Percentiles rank a stretch among this genome's conserved stretches.
phyloP scores from a whole-genome alignment of 2,888 invertebrate genomes.

The Drosophila helvetica region DNA sequence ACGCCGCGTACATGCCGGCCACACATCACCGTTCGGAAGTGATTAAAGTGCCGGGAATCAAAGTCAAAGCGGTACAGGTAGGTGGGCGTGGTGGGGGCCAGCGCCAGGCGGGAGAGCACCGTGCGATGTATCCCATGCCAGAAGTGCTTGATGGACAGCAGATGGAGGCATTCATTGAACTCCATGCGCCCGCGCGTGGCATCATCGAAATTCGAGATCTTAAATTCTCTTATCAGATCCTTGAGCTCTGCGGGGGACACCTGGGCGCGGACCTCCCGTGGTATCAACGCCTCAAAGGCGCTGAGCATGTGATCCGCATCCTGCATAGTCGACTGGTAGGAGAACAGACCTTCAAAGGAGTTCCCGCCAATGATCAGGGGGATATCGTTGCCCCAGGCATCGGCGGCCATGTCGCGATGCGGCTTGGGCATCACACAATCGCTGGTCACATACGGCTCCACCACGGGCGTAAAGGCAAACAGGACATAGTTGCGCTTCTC shows the following conservation, averaged over 20 bases:
- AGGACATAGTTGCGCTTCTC: conserved; percentile 67
- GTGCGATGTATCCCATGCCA: conserved; percentile 81
- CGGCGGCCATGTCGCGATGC: conserved; percentile 63
- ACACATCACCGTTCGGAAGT: conserved; percentile 68
- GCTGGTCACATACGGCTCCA: conserved; percentile 78
- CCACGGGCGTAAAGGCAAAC: conserved; percentile 76
- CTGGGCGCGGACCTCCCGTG: conserved; percentile 61
- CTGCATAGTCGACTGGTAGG: conserved; percentile 59
- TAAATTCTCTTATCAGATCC: conserved; percentile 56
- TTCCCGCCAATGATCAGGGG: conserved; percentile 81
- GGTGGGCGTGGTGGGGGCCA: conserved; percentile 77
- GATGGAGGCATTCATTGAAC: conserved; percentile 59
- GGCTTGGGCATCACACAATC: conserved; percentile 73
- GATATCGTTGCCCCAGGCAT: conserved; percentile 80
- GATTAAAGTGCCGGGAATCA: conserved; percentile 77
- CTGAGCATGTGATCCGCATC: conserved; percentile 51
- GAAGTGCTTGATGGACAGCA: conserved; percentile 72
- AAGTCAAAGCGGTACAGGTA: conserved; percentile 81
- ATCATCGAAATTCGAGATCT: conserved; percentile 60
- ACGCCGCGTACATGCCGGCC: conserved; percentile 72
- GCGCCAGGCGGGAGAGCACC: conserved; percentile 63
- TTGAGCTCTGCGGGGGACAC: conserved; percentile 52
- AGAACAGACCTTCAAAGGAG: conserved; percentile 81
- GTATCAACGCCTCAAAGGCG: conserved; percentile 70
- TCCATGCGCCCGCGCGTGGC: conserved; percentile 61